A percentile compares a stretch with the other conserved stretches of the same genome.
phyloP scores from a whole-genome alignment of 2,888 invertebrate genomes.

The Heliconius erato region DNA sequence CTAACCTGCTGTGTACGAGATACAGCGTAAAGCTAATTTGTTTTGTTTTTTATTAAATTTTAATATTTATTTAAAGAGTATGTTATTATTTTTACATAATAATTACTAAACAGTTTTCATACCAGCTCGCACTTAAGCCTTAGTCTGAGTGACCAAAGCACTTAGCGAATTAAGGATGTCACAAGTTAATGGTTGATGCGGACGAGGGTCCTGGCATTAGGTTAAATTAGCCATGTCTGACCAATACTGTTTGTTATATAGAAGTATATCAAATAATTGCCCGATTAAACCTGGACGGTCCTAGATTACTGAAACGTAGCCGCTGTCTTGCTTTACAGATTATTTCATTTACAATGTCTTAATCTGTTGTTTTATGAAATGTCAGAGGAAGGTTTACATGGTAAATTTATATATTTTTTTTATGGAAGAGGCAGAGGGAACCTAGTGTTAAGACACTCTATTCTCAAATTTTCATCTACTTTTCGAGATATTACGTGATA shows the following conservation, averaged over 20 bases:
- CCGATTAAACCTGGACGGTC: slow-evolving; percentile 59
- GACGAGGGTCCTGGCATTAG: slow-evolving; percentile 83
- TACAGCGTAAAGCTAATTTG: too few relatives aligned
- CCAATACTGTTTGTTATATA: slow-evolving; percentile 64
- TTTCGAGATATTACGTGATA: too few relatives aligned
- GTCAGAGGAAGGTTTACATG: neutral
- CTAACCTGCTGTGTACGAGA: too few relatives aligned
- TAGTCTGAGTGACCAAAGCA: slow-evolving; percentile 76
- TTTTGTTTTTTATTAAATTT: neutral
- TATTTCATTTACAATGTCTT: slow-evolving; percentile 22
- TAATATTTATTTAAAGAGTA: neutral
- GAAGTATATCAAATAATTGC: slow-evolving; percentile 68
- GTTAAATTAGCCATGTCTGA: slow-evolving; percentile 79
- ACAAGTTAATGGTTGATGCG: slow-evolving; percentile 84
- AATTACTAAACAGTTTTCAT: slow-evolving; percentile 30
- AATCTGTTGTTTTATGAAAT: neutral
- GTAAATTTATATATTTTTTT: too few relatives aligned
- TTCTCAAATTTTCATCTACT: too few relatives aligned
- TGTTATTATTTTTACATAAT: slow-evolving; percentile 1
- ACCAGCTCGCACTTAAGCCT: slow-evolving; percentile 41
- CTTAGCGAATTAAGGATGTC: slow-evolving; percentile 85
- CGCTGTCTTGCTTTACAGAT: slow-evolving; percentile 2
- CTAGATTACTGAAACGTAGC: slow-evolving; percentile 45
- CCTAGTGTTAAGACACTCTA: too few relatives aligned
- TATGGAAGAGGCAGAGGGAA: too few relatives aligned